These are phyloP conservation scores for Pseudochirops cupreus DNA, from an alignment of 2,797 vertebrate genomes.

Conservation along the genomic window DNA sequence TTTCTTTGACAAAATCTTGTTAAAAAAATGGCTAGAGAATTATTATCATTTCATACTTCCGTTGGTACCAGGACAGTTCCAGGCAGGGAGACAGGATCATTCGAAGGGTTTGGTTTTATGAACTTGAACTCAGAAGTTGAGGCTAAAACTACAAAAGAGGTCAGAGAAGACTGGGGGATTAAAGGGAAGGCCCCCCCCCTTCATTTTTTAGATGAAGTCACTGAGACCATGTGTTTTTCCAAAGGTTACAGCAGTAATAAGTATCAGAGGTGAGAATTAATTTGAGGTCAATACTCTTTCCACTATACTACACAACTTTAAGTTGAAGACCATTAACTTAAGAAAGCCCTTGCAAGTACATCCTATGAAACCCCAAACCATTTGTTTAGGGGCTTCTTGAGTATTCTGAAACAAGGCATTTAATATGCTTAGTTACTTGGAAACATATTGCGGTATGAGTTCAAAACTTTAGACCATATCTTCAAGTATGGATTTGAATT, in stretches of 20 bases:
- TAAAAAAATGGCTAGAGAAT: neutral
- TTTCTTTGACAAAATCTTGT: neutral
- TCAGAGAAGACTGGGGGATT: neutral
- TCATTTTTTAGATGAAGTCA: neutral
- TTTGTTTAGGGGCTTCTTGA: neutral
- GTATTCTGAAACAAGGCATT: neutral
- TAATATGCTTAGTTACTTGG: neutral
- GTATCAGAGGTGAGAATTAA: neutral
- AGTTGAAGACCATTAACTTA: neutral
- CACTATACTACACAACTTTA: neutral
- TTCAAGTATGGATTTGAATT: neutral
- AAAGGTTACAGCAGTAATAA: neutral
- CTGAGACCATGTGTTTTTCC: neutral
- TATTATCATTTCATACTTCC: neutral
- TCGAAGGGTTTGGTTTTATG: too few species aligned
- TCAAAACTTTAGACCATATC: neutral
- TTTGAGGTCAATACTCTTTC: neutral
- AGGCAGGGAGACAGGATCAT: too few species aligned
- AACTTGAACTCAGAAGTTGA: too few species aligned
- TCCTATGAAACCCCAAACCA: neutral
- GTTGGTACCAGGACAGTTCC: too few species aligned
- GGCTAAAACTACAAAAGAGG: too few species aligned
- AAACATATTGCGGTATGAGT: neutral
- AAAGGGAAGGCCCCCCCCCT: neutral
- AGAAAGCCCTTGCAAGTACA: neutral